A percentile compares a stretch with the other conserved stretches of the same genome.
Conservation (phyloP, 1,140 invertebrate species). For the Formica selysi region DNA sequence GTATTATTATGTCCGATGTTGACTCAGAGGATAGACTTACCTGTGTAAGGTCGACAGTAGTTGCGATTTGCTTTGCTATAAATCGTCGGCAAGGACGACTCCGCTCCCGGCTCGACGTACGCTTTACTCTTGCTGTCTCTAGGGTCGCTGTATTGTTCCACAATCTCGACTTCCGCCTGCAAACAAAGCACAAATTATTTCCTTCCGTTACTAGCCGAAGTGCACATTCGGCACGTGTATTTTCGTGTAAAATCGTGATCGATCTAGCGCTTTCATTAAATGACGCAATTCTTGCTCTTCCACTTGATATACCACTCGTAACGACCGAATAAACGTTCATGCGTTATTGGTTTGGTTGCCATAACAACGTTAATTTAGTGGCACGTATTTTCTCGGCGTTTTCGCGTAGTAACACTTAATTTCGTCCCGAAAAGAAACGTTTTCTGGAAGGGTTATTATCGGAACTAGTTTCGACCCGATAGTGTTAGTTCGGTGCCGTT, state of each 20-base stretch:
- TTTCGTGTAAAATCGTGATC: slow-evolving; percentile 32
- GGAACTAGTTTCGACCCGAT: slow-evolving; percentile 42
- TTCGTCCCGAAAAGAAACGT: slow-evolving; percentile 43
- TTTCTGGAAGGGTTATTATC: slow-evolving; percentile 63
- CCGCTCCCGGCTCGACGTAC: slow-evolving; percentile 82
- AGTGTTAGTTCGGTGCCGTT: slow-evolving; percentile 57
- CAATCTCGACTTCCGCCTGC: slow-evolving; percentile 85
- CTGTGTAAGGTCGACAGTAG: slow-evolving; percentile 88
- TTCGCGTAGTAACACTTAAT: slow-evolving; percentile 40
- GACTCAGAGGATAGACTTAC: slow-evolving; percentile 76
- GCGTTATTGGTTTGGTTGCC: slow-evolving; percentile 30
- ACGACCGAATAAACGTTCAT: neutral
- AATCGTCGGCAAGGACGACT: slow-evolving; percentile 84
- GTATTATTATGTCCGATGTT: neutral
- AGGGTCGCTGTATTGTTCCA: slow-evolving; percentile 87
- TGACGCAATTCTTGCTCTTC: neutral
- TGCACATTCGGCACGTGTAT: neutral
- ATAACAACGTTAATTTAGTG: slow-evolving; percentile 66
- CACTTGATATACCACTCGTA: neutral
- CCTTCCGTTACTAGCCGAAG: slow-evolving; percentile 23
- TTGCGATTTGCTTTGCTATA: slow-evolving; percentile 87
- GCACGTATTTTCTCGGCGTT: slow-evolving; percentile 9
- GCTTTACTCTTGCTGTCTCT: slow-evolving; percentile 85
- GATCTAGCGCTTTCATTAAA: slow-evolving; percentile 9
- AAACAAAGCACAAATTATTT: slow-evolving; percentile 69